Base-by-base conservation (phyloP, 2,113 vertebrate genomes). In the Eolophus roseicapilla region DNA sequence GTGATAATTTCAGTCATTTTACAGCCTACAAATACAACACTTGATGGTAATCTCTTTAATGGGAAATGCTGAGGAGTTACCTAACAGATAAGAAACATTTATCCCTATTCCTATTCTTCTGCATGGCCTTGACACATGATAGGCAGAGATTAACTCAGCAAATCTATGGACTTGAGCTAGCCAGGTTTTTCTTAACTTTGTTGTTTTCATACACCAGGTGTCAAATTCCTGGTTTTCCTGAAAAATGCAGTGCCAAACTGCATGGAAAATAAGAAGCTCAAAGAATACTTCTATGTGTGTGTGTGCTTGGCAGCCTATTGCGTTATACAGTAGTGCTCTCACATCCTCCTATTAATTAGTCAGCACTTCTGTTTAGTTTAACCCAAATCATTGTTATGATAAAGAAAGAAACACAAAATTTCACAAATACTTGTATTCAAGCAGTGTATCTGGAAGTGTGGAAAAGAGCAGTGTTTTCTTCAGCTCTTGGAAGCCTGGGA, bases 11-110 rank as follows among this genome's bases (percentile, higher is more conserved):
- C n/a, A 43, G 76, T 77, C 6, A 9, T 52, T 94, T 50, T 46
- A 41, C 46, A 67, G 79, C 24, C 4, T 9, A 35, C 0, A 7
- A 41, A 50, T 27, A 37, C 21, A 33, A 8, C 2, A 0, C 4
- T 20, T 41, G 19, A 57, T 47, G 41, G 44, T 39, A 47, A 8
- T 39, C 18, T 39, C 49, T 70, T 37, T 35, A 43, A 31, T 17
- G n/a, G 70, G 50, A 90, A n/a, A 24, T 44, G 65, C 62, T 73
- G 67, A 79, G 44, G 62, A 60, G 28, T 46, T 23, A 31, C 55
- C 64, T 74, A 39, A 27, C 23, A 86, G 63, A 76, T 64, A 25
- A 39, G 59, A 44, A 76, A 44, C 18, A 33, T 69, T 74, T 82
- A 78, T 41, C 41, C 17, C 3, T 31, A 5, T 35, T 68, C 43